Evolutionary conservation across 2,797 vertebrate species (phyloP).

Genomic region (Morelia viridis): DNA sequence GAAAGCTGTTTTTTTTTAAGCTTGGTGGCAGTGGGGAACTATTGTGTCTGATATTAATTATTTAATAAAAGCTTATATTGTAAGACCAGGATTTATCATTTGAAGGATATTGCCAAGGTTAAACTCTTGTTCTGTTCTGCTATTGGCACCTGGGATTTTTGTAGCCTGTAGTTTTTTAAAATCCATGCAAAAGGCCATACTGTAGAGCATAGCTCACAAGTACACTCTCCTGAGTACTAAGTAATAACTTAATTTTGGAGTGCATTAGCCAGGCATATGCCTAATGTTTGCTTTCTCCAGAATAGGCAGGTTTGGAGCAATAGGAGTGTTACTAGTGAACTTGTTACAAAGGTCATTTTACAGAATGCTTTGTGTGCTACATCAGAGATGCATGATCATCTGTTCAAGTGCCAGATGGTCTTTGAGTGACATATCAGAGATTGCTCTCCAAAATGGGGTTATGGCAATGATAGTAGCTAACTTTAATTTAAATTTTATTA

Average conservation of each 20-base stretch:
- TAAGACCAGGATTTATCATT: neutral
- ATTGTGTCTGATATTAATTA: neutral
- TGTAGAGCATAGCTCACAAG: neutral
- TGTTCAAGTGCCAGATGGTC: neutral
- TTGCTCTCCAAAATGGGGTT: neutral
- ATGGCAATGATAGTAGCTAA: neutral
- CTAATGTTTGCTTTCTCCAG: neutral
- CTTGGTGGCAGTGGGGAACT: neutral
- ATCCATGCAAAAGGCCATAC: neutral
- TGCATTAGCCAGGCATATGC: neutral
- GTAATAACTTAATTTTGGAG: neutral
- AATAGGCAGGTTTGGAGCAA: neutral
- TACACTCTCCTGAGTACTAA: neutral
- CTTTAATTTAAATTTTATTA: neutral
- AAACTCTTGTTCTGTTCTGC: neutral
- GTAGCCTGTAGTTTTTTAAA: neutral
- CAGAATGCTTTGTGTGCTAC: neutral
- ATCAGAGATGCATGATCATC: too few species aligned
- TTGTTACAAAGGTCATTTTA: neutral
- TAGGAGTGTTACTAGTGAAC: neutral
- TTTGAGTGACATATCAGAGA: neutral
- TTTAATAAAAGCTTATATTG: neutral
- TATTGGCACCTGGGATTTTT: neutral
- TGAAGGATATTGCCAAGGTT: neutral
- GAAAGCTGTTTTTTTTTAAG: neutral